Base-by-base conservation (phyloP, 2,113 vertebrate genomes). In the Engystomops pustulosus region DNA sequence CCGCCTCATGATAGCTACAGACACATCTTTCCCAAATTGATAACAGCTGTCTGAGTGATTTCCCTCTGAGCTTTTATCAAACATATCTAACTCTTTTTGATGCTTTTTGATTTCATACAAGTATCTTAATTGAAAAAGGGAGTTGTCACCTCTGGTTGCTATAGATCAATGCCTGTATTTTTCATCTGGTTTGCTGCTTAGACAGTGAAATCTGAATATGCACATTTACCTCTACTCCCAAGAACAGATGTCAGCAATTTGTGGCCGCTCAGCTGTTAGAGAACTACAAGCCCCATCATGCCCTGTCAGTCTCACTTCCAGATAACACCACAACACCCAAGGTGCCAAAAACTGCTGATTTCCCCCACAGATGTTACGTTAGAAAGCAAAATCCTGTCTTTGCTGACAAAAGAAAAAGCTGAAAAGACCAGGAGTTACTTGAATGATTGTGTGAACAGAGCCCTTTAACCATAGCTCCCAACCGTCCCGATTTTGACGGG, bases 1-100 rank as follows among this genome's bases (percentile, higher is more conserved):
- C 27, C 69, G 76, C 75, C 44, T 75, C 41, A 75, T 75, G 72
- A 79, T 85, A 69, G 62, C 75, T 85, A 79, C 65, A 69, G 67
- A 81, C 69, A 85, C 74, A 85, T 85, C 83, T 85, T 85, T 85
- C 44, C 75, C 58, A 85, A 85, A 85, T 79, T 78, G 65, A 79
- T 85, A 85, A 85, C 65, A 78, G 75, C 75, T 85, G 83, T 41
- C 75, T 85, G 45, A 75, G 6, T 79, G 72, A 84, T 85, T 44
- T 79, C 18, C 23, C 79, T 79, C 8, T 70, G 67, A 32, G 74
- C 72, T 58, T 79, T 85, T 85, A 85, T 85, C 83, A 84, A 78
- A 84, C 58, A 69, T 84, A 77, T 77, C 58, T 49, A 76, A 70
- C 83, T 70, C 25, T 25, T 53, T 70, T 79, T 79, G 41, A 84